phyloP scores from a whole-genome alignment of 2,113 vertebrate species.

The Cariama cristata region DNA sequence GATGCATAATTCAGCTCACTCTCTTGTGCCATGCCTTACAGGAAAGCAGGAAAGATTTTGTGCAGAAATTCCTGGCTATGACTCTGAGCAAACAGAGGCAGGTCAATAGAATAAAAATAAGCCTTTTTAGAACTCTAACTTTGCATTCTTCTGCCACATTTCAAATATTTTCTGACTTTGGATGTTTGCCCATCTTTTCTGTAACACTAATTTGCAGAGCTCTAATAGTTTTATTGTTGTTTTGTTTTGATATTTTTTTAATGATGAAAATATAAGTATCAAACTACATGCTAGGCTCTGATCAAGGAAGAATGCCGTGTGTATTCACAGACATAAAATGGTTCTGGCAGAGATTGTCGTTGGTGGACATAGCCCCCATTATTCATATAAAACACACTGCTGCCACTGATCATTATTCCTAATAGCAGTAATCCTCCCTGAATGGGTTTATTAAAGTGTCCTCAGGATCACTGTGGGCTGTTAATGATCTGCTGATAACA shows the following conservation, averaged over 20 bases:
- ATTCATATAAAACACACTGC: not conserved
- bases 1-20: not conserved
- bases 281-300: not conserved
- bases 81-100: not conserved
- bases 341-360: not conserved
- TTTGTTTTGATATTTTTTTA: not conserved
- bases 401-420: slow-evolving; percentile 17
- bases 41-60: not conserved
- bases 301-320: not conserved
- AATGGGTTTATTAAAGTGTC: slow-evolving; percentile 31
- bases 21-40: not conserved
- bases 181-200: not conserved
- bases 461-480: not conserved
- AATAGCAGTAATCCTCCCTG: slow-evolving; percentile 22
- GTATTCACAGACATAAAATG: not conserved
- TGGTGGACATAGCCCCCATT: not conserved
- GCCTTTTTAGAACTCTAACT: not conserved
- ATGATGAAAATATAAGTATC: not conserved
- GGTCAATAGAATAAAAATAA: not conserved
- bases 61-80: not conserved
- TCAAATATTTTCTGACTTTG: not conserved
- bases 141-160: not conserved
- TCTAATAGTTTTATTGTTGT: not conserved
- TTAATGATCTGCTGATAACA: slow-evolving; percentile 2
- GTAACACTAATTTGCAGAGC: not conserved